phyloP scores from a whole-genome alignment of 2,797 vertebrate genomes.

The Semotilus atromaculatus region DNA sequence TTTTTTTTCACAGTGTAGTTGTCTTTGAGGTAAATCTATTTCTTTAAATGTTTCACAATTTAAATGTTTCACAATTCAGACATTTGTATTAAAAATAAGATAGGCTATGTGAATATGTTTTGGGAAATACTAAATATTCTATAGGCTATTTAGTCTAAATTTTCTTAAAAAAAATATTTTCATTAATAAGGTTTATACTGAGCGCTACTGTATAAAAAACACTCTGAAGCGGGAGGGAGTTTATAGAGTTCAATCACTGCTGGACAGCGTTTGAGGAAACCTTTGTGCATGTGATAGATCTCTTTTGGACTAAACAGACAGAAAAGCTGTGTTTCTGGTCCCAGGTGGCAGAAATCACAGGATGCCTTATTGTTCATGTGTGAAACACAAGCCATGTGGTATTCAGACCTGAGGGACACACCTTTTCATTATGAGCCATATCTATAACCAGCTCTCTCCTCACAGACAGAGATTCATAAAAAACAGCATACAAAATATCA shows the following conservation, averaged over 20 bases:
- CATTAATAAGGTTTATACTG: background rate
- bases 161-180: too few relatives aligned
- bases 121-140: background rate
- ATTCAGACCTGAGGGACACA: slow-evolving; percentile 61
- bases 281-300: slow-evolving; percentile 54
- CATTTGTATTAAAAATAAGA: background rate
- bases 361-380: slow-evolving; percentile 67
- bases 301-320: slow-evolving; percentile 52
- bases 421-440: slow-evolving; percentile 56
- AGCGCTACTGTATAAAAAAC: background rate
- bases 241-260: slow-evolving; percentile 9
- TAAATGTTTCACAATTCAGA: background rate
- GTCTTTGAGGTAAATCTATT: background rate
- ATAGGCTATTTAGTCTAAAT: background rate
- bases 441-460: slow-evolving; percentile 47
- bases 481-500: slow-evolving; percentile 14
- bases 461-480: background rate
- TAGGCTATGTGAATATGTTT: background rate
- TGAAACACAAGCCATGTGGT: slow-evolving; percentile 66
- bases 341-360: slow-evolving; percentile 64
- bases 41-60: background rate
- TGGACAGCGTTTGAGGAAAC: slow-evolving; percentile 22
- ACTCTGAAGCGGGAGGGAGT: background rate
- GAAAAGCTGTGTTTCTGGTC: slow-evolving; percentile 55
- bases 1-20: background rate